Percentiles rank a stretch among this genome's conserved stretches.
phyloP scores from a whole-genome alignment of 2,113 vertebrate genomes.

The Columbina picui region DNA sequence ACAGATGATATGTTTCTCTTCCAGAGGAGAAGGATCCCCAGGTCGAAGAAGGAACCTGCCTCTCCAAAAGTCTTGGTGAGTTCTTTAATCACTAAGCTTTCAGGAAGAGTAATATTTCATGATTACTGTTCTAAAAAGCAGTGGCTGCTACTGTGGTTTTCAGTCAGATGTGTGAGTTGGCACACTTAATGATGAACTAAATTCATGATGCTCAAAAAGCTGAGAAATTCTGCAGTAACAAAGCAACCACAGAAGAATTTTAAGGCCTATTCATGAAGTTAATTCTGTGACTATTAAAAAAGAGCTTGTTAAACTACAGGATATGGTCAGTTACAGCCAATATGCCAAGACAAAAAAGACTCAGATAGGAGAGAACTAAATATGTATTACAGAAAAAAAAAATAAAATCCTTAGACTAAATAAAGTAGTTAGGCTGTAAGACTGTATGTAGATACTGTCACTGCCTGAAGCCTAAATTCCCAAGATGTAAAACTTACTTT shows the following conservation, averaged over 20 bases:
- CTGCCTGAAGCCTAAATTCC: not conserved
- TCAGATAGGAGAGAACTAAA: not conserved
- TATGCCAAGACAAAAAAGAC: not conserved
- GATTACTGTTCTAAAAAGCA: not conserved
- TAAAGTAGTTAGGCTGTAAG: not conserved
- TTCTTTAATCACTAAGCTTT: not conserved
- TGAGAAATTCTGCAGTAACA: not conserved
- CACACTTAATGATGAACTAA: not conserved
- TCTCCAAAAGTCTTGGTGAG: not conserved
- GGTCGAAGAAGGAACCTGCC: not conserved
- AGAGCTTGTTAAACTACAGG: not conserved
- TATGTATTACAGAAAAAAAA: not conserved
- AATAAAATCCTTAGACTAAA: not conserved
- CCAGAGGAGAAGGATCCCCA: not conserved
- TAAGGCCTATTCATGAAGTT: not conserved
- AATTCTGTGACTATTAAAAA: not conserved
- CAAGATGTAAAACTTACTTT: not conserved
- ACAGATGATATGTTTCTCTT: not conserved
- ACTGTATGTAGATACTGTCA: not conserved
- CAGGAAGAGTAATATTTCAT: not conserved
- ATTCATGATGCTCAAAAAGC: not conserved
- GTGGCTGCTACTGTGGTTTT: not conserved
- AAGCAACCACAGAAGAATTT: not conserved
- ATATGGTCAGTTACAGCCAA: not conserved
- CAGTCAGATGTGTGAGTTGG: not conserved